Conservation (phyloP, 2,888 invertebrate species). For the Melieria omissa region DNA sequence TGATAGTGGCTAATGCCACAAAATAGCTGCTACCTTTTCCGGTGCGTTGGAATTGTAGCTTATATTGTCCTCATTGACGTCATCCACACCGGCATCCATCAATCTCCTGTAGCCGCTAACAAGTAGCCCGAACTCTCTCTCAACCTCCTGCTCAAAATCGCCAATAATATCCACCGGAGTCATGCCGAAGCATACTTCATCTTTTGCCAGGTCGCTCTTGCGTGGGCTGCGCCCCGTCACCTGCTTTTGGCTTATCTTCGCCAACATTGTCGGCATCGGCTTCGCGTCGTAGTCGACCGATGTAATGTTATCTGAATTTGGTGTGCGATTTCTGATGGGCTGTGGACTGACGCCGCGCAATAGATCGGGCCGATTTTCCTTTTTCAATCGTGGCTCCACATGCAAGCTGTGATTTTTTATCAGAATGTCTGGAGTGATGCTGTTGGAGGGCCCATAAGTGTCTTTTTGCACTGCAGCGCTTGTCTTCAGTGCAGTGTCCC, state of each 20-base stretch:
- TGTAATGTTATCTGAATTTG: too few species aligned
- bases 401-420: constrained; percentile 53
- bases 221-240: background rate
- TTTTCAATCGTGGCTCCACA: constrained; percentile 39
- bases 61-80: constrained; percentile 12
- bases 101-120: constrained; percentile 59
- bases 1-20: too few species aligned
- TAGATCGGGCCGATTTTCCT: constrained; percentile 58
- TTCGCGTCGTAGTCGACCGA: constrained; percentile 18
- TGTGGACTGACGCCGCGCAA: constrained; percentile 56
- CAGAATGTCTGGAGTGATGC: constrained; percentile 60
- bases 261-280: constrained; percentile 8
- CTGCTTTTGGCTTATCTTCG: too few species aligned
- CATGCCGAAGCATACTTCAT: constrained; percentile 52
- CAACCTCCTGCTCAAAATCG: constrained; percentile 63
- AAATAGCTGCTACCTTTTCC: too few species aligned
- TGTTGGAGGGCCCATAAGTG: background rate
- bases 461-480: constrained; percentile 20
- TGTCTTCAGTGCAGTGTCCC: constrained; percentile 15
- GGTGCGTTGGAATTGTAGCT: too few species aligned
- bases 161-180: constrained; percentile 64
- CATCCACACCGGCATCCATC: constrained; percentile 35
- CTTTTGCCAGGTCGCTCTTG: constrained; percentile 36
- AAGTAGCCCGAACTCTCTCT: constrained; percentile 62
- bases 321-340: constrained; percentile 2